These are phyloP conservation scores for Sialia sialis DNA, from an alignment of 2,113 vertebrate species.

Conservation along the genomic window DNA sequence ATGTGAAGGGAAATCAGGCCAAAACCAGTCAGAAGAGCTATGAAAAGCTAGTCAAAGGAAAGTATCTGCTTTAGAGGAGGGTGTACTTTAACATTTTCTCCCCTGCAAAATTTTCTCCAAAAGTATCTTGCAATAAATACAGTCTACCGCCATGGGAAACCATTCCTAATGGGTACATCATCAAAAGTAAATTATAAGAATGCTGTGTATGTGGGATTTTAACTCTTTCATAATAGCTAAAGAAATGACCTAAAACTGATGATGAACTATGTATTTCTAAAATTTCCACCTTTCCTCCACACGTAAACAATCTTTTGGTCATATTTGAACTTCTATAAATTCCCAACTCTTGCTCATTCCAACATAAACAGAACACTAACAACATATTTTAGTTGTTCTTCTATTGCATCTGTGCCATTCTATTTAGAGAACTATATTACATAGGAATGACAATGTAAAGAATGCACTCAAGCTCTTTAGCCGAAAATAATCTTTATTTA, in stretches of 20 bases:
- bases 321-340: background rate
- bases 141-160: background rate
- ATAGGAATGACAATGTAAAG: background rate
- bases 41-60: background rate
- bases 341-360: background rate
- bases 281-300: background rate
- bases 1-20: background rate
- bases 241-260: background rate
- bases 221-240: background rate
- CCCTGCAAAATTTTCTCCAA: background rate
- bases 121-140: background rate
- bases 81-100: background rate
- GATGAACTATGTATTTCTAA: background rate
- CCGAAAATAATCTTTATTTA: conserved; percentile 20
- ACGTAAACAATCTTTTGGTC: background rate
- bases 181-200: background rate
- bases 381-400: background rate
- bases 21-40: background rate
- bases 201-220: accelerated
- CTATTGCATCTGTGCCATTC: background rate
- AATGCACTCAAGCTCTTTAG: background rate
- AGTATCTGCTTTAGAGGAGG: background rate
- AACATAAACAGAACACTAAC: background rate
- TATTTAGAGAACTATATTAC: background rate
- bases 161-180: background rate